Conservation (phyloP, 2,888 invertebrate genomes). For the Lasius platythorax region DNA sequence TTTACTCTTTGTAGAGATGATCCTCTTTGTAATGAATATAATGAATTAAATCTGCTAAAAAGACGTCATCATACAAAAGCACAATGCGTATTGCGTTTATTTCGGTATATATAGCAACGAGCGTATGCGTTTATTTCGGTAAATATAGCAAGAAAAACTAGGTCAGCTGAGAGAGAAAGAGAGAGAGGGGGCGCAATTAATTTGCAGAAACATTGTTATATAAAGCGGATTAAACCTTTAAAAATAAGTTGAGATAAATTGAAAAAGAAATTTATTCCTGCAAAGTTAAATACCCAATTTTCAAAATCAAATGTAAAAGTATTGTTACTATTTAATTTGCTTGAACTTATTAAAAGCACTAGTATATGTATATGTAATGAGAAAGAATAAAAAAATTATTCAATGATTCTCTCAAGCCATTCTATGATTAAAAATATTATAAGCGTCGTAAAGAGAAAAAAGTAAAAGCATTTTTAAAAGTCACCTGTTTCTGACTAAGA, state of each 20-base stretch:
- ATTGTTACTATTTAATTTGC: neutral
- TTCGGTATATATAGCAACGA: neutral
- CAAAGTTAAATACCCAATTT: neutral
- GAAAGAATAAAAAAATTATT: neutral
- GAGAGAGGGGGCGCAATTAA: neutral
- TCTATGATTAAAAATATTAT: neutral
- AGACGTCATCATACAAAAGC: neutral
- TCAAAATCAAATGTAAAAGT: neutral
- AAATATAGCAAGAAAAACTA: slow-evolving; percentile 19
- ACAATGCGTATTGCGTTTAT: neutral
- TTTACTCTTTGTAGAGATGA: slow-evolving; percentile 4
- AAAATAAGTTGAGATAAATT: neutral
- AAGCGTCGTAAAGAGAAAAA: neutral
- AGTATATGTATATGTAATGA: neutral
- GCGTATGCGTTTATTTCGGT: neutral
- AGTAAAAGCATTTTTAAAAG: neutral
- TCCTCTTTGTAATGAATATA: slow-evolving; percentile 27
- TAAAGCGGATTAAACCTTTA: neutral
- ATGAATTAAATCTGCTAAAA: neutral
- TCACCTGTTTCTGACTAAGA: neutral
- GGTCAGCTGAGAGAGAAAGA: neutral
- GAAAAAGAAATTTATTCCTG: neutral
- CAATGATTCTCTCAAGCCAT: neutral
- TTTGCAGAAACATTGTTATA: neutral
- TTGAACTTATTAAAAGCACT: neutral